phyloP scores from a whole-genome alignment of 2,113 vertebrate species.

The Tenrec ecaudatus region DNA sequence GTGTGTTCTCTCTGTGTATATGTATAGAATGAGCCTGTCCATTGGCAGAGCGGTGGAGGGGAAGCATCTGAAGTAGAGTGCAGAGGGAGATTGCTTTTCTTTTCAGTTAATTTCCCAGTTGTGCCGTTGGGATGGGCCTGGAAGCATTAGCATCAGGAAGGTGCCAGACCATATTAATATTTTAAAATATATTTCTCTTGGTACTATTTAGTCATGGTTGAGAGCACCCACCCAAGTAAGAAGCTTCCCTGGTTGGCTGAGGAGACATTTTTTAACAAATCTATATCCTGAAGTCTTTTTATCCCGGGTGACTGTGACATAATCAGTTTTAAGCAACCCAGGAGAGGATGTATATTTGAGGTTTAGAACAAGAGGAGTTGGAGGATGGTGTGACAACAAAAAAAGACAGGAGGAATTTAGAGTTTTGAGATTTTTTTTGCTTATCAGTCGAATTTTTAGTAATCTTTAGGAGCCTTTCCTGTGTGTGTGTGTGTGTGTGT shows the following conservation, averaged over 20 bases:
- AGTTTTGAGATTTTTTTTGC: conserved; percentile 60
- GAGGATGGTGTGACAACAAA: conserved; percentile 39
- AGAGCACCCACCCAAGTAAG: background rate
- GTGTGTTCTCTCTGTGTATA: conserved; percentile 73
- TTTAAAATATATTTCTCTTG: conserved; percentile 38
- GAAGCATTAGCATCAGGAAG: conserved; percentile 68
- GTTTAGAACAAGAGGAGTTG: fast-evolving
- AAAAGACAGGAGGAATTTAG: conserved; percentile 20
- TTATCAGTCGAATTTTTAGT: conserved; percentile 36
- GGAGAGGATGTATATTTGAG: conserved; percentile 33
- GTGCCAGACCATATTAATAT: conserved; percentile 74
- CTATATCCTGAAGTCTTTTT: conserved; percentile 55
- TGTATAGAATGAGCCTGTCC: conserved; percentile 70
- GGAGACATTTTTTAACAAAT: conserved; percentile 51
- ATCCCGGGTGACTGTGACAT: conserved; percentile 31
- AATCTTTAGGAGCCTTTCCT: conserved; percentile 24
- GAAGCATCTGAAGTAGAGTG: conserved; percentile 61
- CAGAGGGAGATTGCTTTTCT: conserved; percentile 70
- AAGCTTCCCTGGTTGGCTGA: background rate
- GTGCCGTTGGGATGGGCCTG: conserved; percentile 54
- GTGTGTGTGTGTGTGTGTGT: background rate
- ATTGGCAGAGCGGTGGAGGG: conserved; percentile 68
- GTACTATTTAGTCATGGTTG: conserved; percentile 41
- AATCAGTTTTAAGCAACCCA: conserved; percentile 28
- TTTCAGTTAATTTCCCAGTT: conserved; percentile 74